These are phyloP conservation scores for Antennarius maculatus DNA, from an alignment of 2,797 vertebrate genomes.

Conservation along the genomic window DNA sequence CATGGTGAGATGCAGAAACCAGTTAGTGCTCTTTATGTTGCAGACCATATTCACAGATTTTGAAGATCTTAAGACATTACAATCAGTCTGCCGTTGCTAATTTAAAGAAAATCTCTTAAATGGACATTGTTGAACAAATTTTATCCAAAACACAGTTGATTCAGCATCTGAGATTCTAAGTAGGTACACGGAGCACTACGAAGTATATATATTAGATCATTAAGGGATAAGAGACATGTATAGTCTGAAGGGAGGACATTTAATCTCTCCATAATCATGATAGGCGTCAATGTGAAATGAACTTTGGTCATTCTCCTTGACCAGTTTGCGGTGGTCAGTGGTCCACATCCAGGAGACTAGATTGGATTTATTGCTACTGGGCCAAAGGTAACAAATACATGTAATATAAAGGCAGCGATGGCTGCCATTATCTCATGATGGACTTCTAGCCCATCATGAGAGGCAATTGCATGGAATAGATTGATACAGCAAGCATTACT, in stretches of 20 bases:
- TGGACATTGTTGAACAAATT: too few relatives aligned
- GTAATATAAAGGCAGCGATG: slow-evolving; percentile 76
- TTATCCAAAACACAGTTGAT: too few relatives aligned
- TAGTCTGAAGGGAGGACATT: slow-evolving; percentile 26
- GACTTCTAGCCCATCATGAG: slow-evolving; percentile 79
- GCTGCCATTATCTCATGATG: slow-evolving; percentile 79
- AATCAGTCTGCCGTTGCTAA: too few relatives aligned
- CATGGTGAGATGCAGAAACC: too few relatives aligned
- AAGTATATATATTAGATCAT: slow-evolving; percentile 23
- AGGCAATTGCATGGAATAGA: slow-evolving; percentile 82
- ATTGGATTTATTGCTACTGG: slow-evolving; percentile 85
- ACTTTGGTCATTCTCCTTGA: slow-evolving; percentile 82
- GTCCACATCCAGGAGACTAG: slow-evolving; percentile 82
- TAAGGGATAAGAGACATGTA: slow-evolving; percentile 14
- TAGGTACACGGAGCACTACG: background rate
- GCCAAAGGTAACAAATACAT: slow-evolving; percentile 86
- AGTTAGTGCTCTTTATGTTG: background rate
- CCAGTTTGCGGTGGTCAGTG: slow-evolving; percentile 82
- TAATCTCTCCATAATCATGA: slow-evolving; percentile 76
- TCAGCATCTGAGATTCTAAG: too few relatives aligned
- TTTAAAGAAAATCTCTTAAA: too few relatives aligned
- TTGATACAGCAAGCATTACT: slow-evolving; percentile 78
- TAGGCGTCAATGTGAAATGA: slow-evolving; percentile 76
- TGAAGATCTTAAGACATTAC: too few relatives aligned
- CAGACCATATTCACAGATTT: too few relatives aligned